Evolutionary conservation across 2,113 vertebrate species (phyloP).

Genomic region (Phylloscopus whistleri): DNA sequence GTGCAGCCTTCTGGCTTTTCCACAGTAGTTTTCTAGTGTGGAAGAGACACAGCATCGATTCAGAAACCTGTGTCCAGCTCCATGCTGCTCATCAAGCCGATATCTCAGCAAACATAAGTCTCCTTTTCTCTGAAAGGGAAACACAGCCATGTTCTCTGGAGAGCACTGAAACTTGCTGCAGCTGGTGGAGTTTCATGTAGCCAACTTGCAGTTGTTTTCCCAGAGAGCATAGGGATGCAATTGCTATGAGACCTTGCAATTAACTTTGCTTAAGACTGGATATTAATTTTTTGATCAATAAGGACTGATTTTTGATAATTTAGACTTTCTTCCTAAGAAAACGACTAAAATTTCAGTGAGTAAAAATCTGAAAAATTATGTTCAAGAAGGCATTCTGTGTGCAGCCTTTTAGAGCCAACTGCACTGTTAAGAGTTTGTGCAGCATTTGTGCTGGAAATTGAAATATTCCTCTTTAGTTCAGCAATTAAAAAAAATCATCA

Average conservation of each 20-base stretch:
- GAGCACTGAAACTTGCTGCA: background rate
- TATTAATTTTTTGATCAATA: background rate
- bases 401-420: background rate
- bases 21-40: background rate
- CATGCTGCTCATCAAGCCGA: background rate
- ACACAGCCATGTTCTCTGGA: background rate
- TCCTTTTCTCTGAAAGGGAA: background rate
- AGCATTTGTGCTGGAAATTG: background rate
- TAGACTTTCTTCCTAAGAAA: background rate
- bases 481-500: background rate
- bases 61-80: background rate
- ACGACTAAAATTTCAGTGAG: background rate
- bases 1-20: background rate
- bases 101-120: background rate
- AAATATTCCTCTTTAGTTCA: background rate
- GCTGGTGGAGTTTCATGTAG: background rate
- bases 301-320: background rate
- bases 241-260: background rate
- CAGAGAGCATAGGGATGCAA: background rate
- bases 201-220: background rate
- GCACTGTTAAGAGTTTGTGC: background rate
- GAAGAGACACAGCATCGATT: fast-evolving
- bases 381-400: background rate
- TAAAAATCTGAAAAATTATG: background rate
- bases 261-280: background rate